Evolutionary conservation across 2,113 vertebrate genomes (phyloP).

Genomic region (Cyanoderma ruficeps): DNA sequence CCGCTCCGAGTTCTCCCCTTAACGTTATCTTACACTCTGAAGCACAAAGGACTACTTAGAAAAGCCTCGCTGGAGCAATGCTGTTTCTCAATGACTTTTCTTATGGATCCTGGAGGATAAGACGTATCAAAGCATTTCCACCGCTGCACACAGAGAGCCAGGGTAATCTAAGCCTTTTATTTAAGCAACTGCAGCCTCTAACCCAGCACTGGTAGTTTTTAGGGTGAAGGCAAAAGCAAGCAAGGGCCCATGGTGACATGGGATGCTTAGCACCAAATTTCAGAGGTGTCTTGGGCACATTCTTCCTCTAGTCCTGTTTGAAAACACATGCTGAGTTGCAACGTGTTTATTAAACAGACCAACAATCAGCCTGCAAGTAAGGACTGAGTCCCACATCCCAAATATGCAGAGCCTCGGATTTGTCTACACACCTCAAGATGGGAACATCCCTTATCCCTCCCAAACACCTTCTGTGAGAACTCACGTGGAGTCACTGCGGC

Average conservation of each 20-base stretch:
- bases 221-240: background rate
- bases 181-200: background rate
- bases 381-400: background rate
- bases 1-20: accelerated
- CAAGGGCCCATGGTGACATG: accelerated
- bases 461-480: background rate
- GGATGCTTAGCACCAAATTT: background rate
- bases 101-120: conserved; percentile 48
- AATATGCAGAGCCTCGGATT: background rate
- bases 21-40: background rate
- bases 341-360: background rate
- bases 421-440: background rate
- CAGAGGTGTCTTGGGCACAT: background rate
- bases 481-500: background rate
- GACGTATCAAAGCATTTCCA: background rate
- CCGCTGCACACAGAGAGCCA: background rate
- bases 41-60: conserved; percentile 32
- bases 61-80: background rate
- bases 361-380: background rate
- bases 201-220: background rate
- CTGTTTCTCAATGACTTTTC: conserved; percentile 43
- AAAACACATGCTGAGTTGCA: background rate
- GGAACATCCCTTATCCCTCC: background rate
- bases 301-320: background rate
- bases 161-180: background rate